phyloP scores from a whole-genome alignment of 37 sponge, comb jelly and placozoan species.

The Diacarnus erythraeanus region DNA sequence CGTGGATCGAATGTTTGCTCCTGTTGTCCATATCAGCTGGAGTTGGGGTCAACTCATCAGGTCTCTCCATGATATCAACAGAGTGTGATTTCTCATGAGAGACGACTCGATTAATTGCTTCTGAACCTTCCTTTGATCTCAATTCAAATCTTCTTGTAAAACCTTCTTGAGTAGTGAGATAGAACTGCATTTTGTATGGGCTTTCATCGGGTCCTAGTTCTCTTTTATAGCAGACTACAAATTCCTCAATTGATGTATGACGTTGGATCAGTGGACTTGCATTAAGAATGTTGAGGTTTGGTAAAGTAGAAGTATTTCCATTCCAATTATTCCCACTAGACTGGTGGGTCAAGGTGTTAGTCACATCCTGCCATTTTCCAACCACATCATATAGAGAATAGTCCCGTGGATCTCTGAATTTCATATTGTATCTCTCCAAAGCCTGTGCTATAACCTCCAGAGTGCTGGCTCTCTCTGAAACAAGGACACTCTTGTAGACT shows the following conservation, averaged over 20 bases:
- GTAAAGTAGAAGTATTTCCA: background rate
- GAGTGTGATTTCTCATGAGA: background rate
- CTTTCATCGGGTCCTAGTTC: constrained; percentile 26
- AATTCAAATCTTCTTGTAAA: constrained; percentile 65
- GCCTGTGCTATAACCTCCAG: constrained; percentile 65
- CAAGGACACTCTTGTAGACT: constrained; percentile 74
- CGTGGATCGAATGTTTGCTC: background rate
- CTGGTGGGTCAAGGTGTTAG: background rate
- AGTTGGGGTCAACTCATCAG: background rate
- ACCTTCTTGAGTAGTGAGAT: constrained; percentile 26
- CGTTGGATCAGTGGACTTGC: background rate
- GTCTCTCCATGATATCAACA: background rate
- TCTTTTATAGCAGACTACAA: constrained; percentile 46
- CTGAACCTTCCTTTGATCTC: background rate
- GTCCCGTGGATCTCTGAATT: constrained; percentile 14
- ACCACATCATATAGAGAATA: constrained; percentile 60
- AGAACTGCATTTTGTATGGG: constrained; percentile 54
- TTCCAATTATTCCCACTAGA: background rate
- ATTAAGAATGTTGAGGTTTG: background rate
- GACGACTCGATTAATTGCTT: too few species aligned
- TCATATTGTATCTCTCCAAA: constrained; percentile 67
- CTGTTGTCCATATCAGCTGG: background rate
- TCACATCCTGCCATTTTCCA: constrained; percentile 56
- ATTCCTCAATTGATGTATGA: constrained; percentile 38
- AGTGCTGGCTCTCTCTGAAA: constrained; percentile 56